Conservation (phyloP, 1,140 invertebrate genomes). For the Chrysopa pallens region DNA sequence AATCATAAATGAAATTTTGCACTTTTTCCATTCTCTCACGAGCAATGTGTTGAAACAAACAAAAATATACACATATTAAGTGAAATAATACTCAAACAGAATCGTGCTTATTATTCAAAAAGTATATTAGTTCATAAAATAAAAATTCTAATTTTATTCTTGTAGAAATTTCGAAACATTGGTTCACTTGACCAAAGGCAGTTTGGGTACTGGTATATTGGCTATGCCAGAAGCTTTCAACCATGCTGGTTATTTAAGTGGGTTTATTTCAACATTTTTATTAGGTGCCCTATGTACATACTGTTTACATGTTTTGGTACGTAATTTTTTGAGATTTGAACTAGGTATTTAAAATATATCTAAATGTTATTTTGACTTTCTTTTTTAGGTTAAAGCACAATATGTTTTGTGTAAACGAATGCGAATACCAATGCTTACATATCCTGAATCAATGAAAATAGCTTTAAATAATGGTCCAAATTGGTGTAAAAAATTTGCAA, state of each 20-base stretch:
- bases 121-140: too few species aligned
- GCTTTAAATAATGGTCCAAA: slow-evolving; percentile 38
- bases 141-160: too few species aligned
- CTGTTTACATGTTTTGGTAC: slow-evolving; percentile 48
- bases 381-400: slow-evolving; percentile 17
- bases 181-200: slow-evolving; percentile 45
- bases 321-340: slow-evolving; percentile 8
- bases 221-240: slow-evolving; percentile 57
- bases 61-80: slow-evolving; percentile 1
- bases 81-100: too few species aligned
- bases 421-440: slow-evolving; percentile 23
- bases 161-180: slow-evolving; percentile 41
- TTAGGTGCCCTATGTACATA: slow-evolving; percentile 48
- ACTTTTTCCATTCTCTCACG: too few species aligned
- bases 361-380: slow-evolving; percentile 12
- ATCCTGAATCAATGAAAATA: slow-evolving; percentile 42
- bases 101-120: too few species aligned
- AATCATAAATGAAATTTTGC: too few species aligned
- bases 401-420: slow-evolving; percentile 20
- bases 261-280: slow-evolving; percentile 33
- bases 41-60: too few species aligned
- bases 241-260: slow-evolving; percentile 46
- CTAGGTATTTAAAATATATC: slow-evolving; percentile 15
- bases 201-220: slow-evolving; percentile 54
- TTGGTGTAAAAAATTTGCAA: slow-evolving; percentile 31